Conservation (phyloP, 2,797 vertebrate genomes). For the Anniella stebbinsi region DNA sequence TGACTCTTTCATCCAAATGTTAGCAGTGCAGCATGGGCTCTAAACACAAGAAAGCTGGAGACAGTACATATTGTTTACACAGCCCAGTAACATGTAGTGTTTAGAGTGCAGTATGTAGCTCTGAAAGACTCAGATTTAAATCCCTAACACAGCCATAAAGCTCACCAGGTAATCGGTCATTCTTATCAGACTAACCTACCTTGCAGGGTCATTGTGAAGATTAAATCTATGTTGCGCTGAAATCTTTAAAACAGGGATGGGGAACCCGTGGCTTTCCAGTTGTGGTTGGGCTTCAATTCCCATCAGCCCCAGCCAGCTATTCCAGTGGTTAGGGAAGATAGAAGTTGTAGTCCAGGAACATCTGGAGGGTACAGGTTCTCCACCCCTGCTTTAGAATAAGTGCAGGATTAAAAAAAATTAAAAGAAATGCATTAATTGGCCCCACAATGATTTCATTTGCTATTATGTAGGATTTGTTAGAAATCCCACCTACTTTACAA, state of each 20-base stretch:
- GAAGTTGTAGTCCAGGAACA: too few species aligned
- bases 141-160: background rate
- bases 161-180: background rate
- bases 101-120: background rate
- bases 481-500: background rate
- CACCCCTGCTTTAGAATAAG: too few species aligned
- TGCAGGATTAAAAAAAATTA: too few species aligned
- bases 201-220: background rate
- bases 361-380: too few species aligned
- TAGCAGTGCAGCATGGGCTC: background rate
- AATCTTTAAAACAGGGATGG: background rate
- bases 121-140: background rate
- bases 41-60: background rate
- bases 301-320: background rate
- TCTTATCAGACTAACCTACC: background rate
- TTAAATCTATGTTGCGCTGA: background rate
- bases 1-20: background rate
- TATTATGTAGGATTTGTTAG: background rate
- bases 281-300: too few species aligned
- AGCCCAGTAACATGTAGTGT: background rate
- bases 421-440: background rate
- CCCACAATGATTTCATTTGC: background rate
- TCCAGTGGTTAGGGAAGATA: too few species aligned
- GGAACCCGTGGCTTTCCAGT: too few species aligned
- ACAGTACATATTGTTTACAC: background rate